Base-by-base conservation (phyloP, 2,888 invertebrate species). In the Caenorhabditis virilis region DNA sequence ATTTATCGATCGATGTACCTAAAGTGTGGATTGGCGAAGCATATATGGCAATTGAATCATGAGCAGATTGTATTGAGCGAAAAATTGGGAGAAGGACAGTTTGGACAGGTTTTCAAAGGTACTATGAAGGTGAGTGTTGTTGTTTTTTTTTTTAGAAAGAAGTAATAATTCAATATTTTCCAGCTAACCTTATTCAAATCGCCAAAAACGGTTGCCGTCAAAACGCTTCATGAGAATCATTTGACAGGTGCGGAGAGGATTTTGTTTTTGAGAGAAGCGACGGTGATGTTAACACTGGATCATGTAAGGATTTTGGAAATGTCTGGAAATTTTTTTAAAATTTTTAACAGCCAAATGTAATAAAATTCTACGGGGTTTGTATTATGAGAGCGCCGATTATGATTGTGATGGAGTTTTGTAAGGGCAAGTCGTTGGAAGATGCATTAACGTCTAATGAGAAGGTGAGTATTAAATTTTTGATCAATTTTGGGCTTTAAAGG, bases 211-310 rank as follows among this genome's bases (percentile, higher is more conserved):
- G 72, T 70, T 20, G 74, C 74, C 15, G 63, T 75, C 27, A 75
- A 75, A 54, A 72, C 69, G 25, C 55, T 75, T 25, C 59, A 62
- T 22, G 95, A 95, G 86, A 93, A 94, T 84, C 86, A 95, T 83
- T 88, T 92, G 54, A 91, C 95, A 91, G 92, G 93, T 77, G 92
- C 92, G 74, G 94, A 93, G 85, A 92, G 93, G 1, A 91, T 92
- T 71, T 94, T 95, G 85, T 95, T 97, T 86, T 87, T 97, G 52
- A 95, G 95, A 85, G 95, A 97, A 85, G 95, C 95, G 0, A 92
- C 92, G 11, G 93, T 94, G 71, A 95, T 97, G 95, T 93, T 95
- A 85, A 7, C 7, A 2, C 11, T 18, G 11, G 3, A 30, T 30
- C 38, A 11, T 33, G n/a, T 35, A 20, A 18, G 16, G 13, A 25